Evolutionary conservation across 2,888 invertebrate species (phyloP).

Genomic region (Trissonchulus sp.): DNA sequence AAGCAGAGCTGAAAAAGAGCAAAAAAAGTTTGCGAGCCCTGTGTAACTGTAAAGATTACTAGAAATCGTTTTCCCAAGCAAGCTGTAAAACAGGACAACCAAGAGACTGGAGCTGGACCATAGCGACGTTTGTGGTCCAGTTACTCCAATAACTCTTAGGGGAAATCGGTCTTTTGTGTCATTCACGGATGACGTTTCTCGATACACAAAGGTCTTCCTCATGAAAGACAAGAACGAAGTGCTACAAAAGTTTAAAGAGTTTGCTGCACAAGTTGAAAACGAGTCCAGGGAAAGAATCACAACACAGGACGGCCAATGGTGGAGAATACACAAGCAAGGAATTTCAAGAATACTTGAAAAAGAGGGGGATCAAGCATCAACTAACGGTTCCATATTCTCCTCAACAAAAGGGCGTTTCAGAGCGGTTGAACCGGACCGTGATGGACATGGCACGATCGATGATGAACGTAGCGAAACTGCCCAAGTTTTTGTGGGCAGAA

Average conservation of each 20-base stretch:
- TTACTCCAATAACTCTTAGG: neutral
- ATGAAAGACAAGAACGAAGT: neutral
- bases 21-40: neutral
- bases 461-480: neutral
- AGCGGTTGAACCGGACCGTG: neutral
- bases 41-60: neutral
- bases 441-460: neutral
- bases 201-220: neutral
- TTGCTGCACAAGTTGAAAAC: neutral
- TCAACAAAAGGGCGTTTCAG: neutral
- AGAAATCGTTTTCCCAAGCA: neutral
- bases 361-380: neutral
- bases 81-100: neutral
- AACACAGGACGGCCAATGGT: neutral
- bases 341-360: neutral
- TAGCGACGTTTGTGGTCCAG: neutral
- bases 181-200: neutral
- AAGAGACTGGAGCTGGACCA: neutral
- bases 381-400: neutral
- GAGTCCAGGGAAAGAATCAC: neutral
- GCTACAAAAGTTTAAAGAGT: neutral
- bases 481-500: neutral
- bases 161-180: neutral
- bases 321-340: neutral
- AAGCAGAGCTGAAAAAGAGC: neutral